These are phyloP conservation scores for Platycheirus albimanus DNA, from an alignment of 2,888 invertebrate genomes.

Conservation along the genomic window DNA sequence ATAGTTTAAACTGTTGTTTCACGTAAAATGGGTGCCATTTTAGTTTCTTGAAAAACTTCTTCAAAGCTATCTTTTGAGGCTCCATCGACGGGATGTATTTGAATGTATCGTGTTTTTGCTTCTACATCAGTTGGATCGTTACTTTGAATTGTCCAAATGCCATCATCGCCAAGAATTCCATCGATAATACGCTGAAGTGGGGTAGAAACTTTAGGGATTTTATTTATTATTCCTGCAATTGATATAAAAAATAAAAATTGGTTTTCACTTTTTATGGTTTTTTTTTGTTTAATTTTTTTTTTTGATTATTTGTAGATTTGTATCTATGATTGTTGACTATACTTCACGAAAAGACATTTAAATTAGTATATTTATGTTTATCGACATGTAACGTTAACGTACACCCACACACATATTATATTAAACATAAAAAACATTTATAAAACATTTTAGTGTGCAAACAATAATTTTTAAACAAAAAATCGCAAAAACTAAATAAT, in stretches of 20 bases:
- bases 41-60: slow-evolving; percentile 62
- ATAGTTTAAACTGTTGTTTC: slow-evolving; percentile 69
- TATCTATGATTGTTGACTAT: slow-evolving; percentile 68
- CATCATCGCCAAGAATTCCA: slow-evolving; percentile 77
- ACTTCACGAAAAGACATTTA: slow-evolving; percentile 29
- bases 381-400: slow-evolving; percentile 45
- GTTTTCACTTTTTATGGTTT: slow-evolving; percentile 12
- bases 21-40: slow-evolving; percentile 62
- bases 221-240: slow-evolving; percentile 75
- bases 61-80: slow-evolving; percentile 42
- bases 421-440: slow-evolving; percentile 5
- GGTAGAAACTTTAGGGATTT: slow-evolving; percentile 74
- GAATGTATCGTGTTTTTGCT: slow-evolving; percentile 76
- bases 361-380: background rate
- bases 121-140: slow-evolving; percentile 57
- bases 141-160: slow-evolving; percentile 79
- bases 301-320: background rate
- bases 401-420: slow-evolving; percentile 64
- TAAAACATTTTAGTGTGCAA: background rate
- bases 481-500: no score
- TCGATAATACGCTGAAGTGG: slow-evolving; percentile 77
- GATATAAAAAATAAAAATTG: slow-evolving; percentile 22
- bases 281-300: background rate
- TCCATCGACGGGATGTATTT: slow-evolving; percentile 75
- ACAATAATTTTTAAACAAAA: no score